Evolutionary conservation across 2,797 vertebrate species (phyloP).

Genomic region (Nyctibius grandis): DNA sequence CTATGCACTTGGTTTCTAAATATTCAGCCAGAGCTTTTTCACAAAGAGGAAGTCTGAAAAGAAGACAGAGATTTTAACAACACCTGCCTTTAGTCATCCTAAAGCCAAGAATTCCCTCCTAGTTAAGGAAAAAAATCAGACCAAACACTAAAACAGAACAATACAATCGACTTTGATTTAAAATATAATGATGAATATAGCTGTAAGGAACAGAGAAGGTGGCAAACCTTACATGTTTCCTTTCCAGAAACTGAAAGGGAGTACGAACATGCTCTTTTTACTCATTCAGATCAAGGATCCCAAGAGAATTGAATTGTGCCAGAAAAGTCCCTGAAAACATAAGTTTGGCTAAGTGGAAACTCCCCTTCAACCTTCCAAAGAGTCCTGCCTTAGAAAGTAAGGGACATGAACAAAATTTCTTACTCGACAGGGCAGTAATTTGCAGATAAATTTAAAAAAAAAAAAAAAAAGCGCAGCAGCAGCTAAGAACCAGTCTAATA

Average conservation of each 20-base stretch:
- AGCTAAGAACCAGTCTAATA: not conserved
- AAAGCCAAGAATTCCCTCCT: not conserved
- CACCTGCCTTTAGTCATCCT: fast-evolving
- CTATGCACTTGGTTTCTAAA: slow-evolving; percentile 76
- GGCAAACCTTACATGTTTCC: fast-evolving
- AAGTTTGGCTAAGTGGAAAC: not conserved
- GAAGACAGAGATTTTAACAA: not conserved
- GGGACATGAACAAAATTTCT: not conserved
- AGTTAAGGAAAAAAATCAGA: not conserved
- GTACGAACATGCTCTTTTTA: not conserved
- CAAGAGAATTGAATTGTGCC: not conserved
- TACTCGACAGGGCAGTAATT: not conserved
- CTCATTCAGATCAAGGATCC: not conserved
- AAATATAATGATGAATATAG: not conserved
- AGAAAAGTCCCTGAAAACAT: not conserved
- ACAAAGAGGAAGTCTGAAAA: slow-evolving; percentile 70
- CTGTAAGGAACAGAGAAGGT: not conserved
- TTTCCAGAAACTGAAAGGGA: not conserved
- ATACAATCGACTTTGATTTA: not conserved
- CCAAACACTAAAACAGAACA: not conserved
- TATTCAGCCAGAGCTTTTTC: slow-evolving; percentile 80
- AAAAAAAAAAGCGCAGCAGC: not conserved
- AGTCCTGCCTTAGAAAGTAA: not conserved
- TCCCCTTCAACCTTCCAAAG: not conserved
- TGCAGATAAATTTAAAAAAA: not conserved